phyloP scores from a whole-genome alignment of 2,797 vertebrate genomes.

The Mus spretus region DNA sequence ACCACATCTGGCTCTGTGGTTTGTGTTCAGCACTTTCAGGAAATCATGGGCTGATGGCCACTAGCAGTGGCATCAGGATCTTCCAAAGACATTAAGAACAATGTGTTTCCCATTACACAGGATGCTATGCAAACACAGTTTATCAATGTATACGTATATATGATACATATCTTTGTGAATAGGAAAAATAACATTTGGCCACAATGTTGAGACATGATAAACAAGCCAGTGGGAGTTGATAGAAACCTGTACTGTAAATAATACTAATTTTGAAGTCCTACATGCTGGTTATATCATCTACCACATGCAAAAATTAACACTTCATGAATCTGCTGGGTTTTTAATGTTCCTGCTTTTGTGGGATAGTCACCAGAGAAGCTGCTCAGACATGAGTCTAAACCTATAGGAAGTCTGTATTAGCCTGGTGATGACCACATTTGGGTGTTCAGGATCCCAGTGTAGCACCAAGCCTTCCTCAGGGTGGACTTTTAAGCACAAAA shows the following conservation, averaged over 20 bases:
- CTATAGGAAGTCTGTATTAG: not conserved
- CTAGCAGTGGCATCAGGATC: not conserved
- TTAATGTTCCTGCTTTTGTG: not conserved
- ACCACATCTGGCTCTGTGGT: too few species aligned
- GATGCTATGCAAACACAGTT: not conserved
- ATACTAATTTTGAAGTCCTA: slow-evolving; percentile 4
- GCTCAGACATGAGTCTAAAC: not conserved
- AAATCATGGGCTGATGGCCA: not conserved
- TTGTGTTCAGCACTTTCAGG: not conserved
- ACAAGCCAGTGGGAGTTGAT: not conserved
- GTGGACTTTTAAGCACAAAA: not conserved
- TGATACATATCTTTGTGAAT: not conserved
- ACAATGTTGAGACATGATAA: not conserved
- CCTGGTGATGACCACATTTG: too few species aligned
- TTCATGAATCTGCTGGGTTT: not conserved
- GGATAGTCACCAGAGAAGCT: not conserved
- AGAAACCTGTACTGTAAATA: not conserved
- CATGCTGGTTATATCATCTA: not conserved
- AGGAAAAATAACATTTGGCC: not conserved
- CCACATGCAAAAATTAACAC: not conserved
- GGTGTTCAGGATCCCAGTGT: not conserved
- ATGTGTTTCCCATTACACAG: not conserved
- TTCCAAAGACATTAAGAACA: not conserved
- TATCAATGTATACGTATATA: fast-evolving
- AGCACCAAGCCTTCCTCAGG: not conserved